Conservation (phyloP, 2,888 invertebrate genomes). For the Calliopum simillimum region DNA sequence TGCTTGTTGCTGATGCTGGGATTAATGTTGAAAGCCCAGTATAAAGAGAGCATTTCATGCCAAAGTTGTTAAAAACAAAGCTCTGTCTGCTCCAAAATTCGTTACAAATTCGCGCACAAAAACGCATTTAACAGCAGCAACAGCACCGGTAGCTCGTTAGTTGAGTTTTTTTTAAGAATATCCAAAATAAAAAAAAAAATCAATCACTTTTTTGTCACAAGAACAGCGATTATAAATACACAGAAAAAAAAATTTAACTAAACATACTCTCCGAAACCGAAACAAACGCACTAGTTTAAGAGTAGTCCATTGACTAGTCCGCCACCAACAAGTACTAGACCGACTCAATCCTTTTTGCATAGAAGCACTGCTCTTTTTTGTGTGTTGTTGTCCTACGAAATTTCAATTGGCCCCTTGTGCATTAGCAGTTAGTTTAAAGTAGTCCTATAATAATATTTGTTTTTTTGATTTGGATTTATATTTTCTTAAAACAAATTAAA, state of each 20-base stretch:
- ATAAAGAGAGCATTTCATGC: background rate
- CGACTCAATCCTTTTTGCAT: conserved; percentile 39
- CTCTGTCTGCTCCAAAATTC: conserved; percentile 50
- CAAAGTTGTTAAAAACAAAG: background rate
- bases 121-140: conserved; percentile 50
- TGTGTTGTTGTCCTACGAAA: no score
- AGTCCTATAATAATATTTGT: no score
- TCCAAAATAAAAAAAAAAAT: conserved; percentile 32
- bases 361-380: background rate
- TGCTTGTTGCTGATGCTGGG: conserved; percentile 48
- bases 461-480: no score
- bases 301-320: no score
- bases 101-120: conserved; percentile 30
- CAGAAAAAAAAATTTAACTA: no score
- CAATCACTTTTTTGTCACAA: conserved; percentile 35
- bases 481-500: no score
- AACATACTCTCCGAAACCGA: no score
- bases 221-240: conserved; percentile 32
- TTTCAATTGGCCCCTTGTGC: no score
- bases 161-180: conserved; percentile 43
- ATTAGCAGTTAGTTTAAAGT: no score
- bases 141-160: conserved; percentile 59
- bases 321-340: no score
- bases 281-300: no score
- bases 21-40: conserved; percentile 56